A percentile compares a stretch with the other conserved stretches of the same genome.
Conservation (phyloP, 2,888 invertebrate species). For the Sesia bembeciformis region DNA sequence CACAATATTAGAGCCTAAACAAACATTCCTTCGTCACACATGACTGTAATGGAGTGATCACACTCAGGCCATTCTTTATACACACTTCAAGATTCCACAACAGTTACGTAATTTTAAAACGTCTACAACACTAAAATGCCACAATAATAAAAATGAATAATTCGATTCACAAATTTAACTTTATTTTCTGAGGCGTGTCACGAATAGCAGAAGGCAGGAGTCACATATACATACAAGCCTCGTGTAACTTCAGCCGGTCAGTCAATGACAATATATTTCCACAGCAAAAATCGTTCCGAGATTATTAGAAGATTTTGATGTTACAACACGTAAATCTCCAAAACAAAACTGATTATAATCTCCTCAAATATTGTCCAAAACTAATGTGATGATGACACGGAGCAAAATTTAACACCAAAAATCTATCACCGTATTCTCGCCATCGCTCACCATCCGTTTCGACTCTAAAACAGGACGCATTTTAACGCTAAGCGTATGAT, state of each 20-base stretch:
- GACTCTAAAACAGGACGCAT: conserved; percentile 71
- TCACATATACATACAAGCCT: conserved; percentile 75
- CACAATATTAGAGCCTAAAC: conserved; percentile 72
- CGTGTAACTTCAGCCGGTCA: conserved; percentile 76
- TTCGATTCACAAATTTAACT: conserved; percentile 69
- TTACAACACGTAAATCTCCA: conserved; percentile 53
- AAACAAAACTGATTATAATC: conserved; percentile 52
- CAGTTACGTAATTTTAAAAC: conserved; percentile 73
- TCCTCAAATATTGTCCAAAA: conserved; percentile 54
- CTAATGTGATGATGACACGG: conserved; percentile 68
- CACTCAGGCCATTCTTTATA: conserved; percentile 71
- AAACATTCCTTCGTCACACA: conserved; percentile 75
- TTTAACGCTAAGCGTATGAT: conserved; percentile 68
- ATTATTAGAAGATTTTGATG: conserved; percentile 46
- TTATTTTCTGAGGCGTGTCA: conserved; percentile 75
- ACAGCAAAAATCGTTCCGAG: conserved; percentile 54
- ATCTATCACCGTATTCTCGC: conserved; percentile 75
- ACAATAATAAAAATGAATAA: conserved; percentile 67
- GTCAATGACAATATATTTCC: conserved; percentile 73
- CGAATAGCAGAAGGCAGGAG: conserved; percentile 73
- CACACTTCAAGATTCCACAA: conserved; percentile 72
- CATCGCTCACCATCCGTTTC: conserved; percentile 74
- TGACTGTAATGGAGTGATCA: conserved; percentile 73
- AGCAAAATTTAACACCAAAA: conserved; percentile 74
- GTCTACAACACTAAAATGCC: conserved; percentile 68